Conservation (phyloP, 2,113 vertebrate species). For the Syngnathus scovelli region DNA sequence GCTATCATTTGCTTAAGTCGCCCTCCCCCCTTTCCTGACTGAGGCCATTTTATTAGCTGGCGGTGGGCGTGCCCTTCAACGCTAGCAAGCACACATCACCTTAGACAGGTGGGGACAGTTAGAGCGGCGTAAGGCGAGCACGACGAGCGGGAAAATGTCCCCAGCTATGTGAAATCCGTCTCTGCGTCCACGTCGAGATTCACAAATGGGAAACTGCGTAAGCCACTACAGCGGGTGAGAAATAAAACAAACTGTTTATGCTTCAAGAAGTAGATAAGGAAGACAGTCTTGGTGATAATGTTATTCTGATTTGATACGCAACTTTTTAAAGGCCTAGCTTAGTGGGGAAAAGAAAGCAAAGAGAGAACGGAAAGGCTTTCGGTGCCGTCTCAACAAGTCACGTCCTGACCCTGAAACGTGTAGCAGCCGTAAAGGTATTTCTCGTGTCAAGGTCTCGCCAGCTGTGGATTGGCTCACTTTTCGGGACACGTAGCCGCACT, state of each 20-base stretch:
- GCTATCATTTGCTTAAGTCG: background rate
- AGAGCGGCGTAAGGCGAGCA: constrained; percentile 20
- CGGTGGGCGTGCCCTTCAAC: constrained; percentile 46
- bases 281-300: background rate
- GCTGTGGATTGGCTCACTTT: constrained; percentile 9
- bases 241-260: background rate
- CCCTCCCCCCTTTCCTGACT: background rate
- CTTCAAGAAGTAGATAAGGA: background rate
- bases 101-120: constrained; percentile 69
- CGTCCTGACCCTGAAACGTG: constrained; percentile 56
- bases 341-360: constrained; percentile 7
- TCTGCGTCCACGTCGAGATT: constrained; percentile 25
- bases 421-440: constrained; percentile 54
- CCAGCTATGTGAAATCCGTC: constrained; percentile 57
- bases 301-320: background rate
- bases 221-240: constrained; percentile 89
- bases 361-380: constrained; percentile 5
- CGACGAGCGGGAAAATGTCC: constrained; percentile 11
- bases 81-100: constrained; percentile 60
- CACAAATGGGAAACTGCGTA: constrained; percentile 87
- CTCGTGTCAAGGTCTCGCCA: constrained; percentile 30
- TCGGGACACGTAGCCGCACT: background rate
- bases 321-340: background rate
- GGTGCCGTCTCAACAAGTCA: constrained; percentile 54
- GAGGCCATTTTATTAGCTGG: constrained; percentile 47